phyloP scores from a whole-genome alignment of 2,797 vertebrate species.

The Hephaestus fuliginosus region DNA sequence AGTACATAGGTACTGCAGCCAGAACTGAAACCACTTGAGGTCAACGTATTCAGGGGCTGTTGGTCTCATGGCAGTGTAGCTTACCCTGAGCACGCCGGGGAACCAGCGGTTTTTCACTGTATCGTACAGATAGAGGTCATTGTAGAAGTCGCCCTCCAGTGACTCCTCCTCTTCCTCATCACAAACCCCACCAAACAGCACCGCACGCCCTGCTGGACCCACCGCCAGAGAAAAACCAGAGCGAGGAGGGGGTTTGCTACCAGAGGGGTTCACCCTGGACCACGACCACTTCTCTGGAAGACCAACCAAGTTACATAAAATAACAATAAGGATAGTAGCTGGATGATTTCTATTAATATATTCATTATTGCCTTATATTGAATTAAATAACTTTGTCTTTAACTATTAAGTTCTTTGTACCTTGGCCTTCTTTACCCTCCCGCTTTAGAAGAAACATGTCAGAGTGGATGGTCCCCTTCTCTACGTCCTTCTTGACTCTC shows the following conservation, averaged over 20 bases:
- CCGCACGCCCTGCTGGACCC: conserved; percentile 85
- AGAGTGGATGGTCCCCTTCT: conserved; percentile 93
- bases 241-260: conserved; percentile 90
- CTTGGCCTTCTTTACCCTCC: conserved; percentile 86
- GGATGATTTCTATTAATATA: not conserved
- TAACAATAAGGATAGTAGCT: fast-evolving
- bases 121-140: conserved; percentile 92
- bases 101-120: conserved; percentile 93
- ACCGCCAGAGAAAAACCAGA: conserved; percentile 90
- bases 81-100: conserved; percentile 89
- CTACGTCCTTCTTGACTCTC: conserved; percentile 96
- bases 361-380: not conserved
- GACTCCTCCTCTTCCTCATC: conserved; percentile 96
- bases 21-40: too few species aligned
- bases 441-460: conserved; percentile 94
- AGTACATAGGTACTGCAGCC: too few species aligned
- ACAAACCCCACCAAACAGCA: conserved; percentile 95
- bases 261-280: conserved; percentile 90
- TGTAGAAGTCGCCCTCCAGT: conserved; percentile 94
- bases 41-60: too few species aligned
- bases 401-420: conserved; percentile 50
- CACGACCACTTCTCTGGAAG: conserved; percentile 92
- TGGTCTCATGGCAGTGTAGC: too few species aligned
- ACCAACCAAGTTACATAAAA: not conserved
- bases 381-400: not conserved